Conservation (phyloP, 2,888 invertebrate genomes). For the Maniola hyperantus region DNA sequence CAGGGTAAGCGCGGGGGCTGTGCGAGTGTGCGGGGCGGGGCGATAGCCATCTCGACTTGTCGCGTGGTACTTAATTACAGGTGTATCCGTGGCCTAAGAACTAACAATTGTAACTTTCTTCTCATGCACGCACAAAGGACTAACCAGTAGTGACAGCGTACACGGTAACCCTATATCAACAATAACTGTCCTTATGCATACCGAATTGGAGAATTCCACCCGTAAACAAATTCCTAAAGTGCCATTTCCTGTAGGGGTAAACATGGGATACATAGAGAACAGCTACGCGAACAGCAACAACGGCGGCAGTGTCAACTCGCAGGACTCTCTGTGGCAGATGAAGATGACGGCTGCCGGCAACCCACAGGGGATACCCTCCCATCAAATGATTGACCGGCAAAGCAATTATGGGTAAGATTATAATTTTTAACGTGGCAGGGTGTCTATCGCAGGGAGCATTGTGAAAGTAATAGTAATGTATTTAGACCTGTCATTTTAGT, state of each 20-base stretch:
- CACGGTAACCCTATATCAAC: conserved; percentile 53
- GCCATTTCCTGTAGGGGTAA: conserved; percentile 84
- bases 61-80: no score
- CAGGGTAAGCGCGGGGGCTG: no score
- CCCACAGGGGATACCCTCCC: conserved; percentile 80
- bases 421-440: not conserved
- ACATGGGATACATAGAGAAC: conserved; percentile 95
- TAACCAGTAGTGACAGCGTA: conserved; percentile 55
- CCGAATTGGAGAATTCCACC: conserved; percentile 29
- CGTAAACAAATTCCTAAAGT: conserved; percentile 25
- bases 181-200: conserved; percentile 40
- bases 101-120: conserved; percentile 33
- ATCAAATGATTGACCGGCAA: conserved; percentile 84
- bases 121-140: conserved; percentile 49
- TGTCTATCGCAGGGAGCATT: not conserved
- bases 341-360: conserved; percentile 92
- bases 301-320: conserved; percentile 97
- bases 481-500: not conserved
- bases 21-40: no score
- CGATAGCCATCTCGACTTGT: no score
- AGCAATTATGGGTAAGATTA: conserved; percentile 84
- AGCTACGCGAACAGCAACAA: conserved; percentile 97
- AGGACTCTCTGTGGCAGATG: conserved; percentile 97
- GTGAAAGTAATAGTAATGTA: no score
- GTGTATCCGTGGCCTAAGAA: no score